A percentile compares a stretch with the other conserved stretches of the same genome.
phyloP scores from a whole-genome alignment of 1,140 invertebrate species.

The Aphaenogaster ashmeadi region DNA sequence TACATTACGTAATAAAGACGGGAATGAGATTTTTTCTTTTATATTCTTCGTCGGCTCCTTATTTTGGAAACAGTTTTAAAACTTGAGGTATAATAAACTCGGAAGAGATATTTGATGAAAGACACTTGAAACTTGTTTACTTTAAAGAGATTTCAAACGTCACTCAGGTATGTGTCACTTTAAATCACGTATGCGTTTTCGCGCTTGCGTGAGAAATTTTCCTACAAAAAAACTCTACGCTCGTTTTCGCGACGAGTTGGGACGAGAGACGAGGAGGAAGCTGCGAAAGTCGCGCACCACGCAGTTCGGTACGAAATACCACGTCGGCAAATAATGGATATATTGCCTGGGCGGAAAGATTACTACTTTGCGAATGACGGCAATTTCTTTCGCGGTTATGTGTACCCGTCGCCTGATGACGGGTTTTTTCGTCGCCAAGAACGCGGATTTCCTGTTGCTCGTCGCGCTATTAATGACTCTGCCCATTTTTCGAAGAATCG shows the following conservation, averaged over 20 bases:
- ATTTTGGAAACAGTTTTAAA: not conserved
- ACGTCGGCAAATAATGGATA: constrained; percentile 69
- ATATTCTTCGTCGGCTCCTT: not conserved
- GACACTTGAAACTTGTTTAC: not conserved
- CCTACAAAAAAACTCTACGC: constrained; percentile 17
- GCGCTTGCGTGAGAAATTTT: constrained; percentile 35
- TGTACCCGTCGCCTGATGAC: constrained; percentile 66
- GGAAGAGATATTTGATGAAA: constrained; percentile 1
- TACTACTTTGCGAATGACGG: constrained; percentile 68
- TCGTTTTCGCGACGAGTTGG: constrained; percentile 37
- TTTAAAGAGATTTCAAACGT: not conserved
- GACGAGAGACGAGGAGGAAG: constrained; percentile 44
- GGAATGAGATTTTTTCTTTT: not conserved
- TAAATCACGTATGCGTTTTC: not conserved
- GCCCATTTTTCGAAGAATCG: constrained; percentile 47
- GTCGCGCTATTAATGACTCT: constrained; percentile 47
- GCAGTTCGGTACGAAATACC: constrained; percentile 65
- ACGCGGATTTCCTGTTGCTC: constrained; percentile 64
- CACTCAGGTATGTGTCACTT: not conserved
- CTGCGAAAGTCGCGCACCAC: constrained; percentile 61
- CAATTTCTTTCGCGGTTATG: constrained; percentile 75
- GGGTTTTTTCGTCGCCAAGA: constrained; percentile 63
- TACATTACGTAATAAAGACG: not conserved
- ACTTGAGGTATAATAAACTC: not conserved
- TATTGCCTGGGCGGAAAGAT: constrained; percentile 77